A percentile compares a stretch with the other conserved stretches of the same genome.
Conservation (phyloP, 1,140 invertebrate species). For the Diorhabda elongata region DNA sequence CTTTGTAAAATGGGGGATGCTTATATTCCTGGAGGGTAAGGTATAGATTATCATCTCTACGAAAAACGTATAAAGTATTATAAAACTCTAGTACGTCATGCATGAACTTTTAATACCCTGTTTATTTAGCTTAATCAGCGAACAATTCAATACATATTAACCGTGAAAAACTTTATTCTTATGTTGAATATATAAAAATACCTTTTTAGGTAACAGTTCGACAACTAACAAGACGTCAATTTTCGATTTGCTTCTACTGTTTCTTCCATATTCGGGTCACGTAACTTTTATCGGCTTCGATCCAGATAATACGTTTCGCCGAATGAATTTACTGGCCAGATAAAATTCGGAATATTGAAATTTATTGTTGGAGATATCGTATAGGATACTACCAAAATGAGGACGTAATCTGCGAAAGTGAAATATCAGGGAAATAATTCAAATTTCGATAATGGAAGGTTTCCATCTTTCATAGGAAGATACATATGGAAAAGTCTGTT, state of each 20-base stretch:
- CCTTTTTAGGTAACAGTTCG: not conserved
- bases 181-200: not conserved
- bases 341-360: slow-evolving; percentile 1
- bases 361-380: not conserved
- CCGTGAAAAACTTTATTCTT: no score
- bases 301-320: not conserved
- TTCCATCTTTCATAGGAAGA: no score
- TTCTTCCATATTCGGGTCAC: not conserved
- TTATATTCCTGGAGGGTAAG: no score
- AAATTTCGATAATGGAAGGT: not conserved
- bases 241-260: not conserved
- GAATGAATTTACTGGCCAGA: not conserved
- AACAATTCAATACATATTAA: no score
- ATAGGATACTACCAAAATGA: not conserved
- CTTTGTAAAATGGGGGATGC: no score
- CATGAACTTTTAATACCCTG: no score
- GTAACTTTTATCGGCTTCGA: not conserved
- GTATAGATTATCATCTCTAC: no score
- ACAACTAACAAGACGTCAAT: not conserved
- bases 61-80: no score
- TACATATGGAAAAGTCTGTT: no score
- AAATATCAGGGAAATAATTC: not conserved
- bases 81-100: no score
- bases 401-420: not conserved
- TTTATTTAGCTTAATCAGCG: no score